These are phyloP conservation scores for Melanotaenia pygmaea DNA, from an alignment of 2,797 vertebrate species.

Conservation along the genomic window DNA sequence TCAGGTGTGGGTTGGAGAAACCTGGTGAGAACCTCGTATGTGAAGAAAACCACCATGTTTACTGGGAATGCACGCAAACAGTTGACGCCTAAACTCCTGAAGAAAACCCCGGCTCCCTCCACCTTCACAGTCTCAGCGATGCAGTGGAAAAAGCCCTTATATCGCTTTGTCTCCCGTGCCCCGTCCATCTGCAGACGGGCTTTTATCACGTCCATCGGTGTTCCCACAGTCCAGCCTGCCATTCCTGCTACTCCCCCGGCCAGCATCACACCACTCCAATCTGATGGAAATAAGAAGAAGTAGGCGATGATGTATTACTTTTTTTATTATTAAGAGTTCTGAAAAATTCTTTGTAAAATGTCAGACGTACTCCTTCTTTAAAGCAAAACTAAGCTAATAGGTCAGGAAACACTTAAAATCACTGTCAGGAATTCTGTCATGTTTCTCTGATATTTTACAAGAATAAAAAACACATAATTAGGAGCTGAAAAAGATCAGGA, in stretches of 20 bases:
- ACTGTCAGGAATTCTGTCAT: neutral
- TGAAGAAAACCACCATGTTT: slow-evolving; percentile 91
- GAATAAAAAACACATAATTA: neutral
- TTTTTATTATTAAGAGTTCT: too few relatives aligned
- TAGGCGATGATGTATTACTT: too few relatives aligned
- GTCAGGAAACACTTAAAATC: accelerated
- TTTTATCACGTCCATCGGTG: slow-evolving; percentile 96
- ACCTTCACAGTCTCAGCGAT: slow-evolving; percentile 80
- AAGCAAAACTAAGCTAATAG: neutral
- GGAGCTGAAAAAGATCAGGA: neutral
- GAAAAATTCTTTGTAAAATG: too few relatives aligned
- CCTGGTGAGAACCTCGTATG: slow-evolving; percentile 85
- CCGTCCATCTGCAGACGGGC: slow-evolving; percentile 90
- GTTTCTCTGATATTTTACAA: neutral
- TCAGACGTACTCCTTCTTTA: too few relatives aligned
- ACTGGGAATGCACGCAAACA: slow-evolving; percentile 91
- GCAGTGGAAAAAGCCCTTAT: slow-evolving; percentile 89
- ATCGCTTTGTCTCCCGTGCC: slow-evolving; percentile 74
- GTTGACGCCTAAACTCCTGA: slow-evolving; percentile 90
- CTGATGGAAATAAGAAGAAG: slow-evolving; percentile 70
- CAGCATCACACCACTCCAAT: slow-evolving; percentile 84
- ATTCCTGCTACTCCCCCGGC: slow-evolving; percentile 89
- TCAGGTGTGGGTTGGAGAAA: slow-evolving; percentile 54
- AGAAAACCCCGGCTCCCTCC: slow-evolving; percentile 88
- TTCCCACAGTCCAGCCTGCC: slow-evolving; percentile 87